Conservation (phyloP, 1,140 invertebrate genomes). For the Papilio polytes region DNA sequence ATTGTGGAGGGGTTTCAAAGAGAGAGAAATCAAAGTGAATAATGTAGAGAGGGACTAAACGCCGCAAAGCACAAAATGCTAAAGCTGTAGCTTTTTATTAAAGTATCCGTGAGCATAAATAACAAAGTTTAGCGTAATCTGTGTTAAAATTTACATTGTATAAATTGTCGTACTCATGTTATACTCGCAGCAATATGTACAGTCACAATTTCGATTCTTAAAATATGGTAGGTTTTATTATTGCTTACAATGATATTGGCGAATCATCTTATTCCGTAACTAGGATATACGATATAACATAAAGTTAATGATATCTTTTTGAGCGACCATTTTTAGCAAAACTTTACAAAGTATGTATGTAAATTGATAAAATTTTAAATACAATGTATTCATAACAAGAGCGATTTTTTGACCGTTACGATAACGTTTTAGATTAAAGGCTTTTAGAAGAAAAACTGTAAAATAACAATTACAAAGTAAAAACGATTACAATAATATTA, state of each 20-base stretch:
- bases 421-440: conserved; percentile 11
- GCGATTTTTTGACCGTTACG: conserved; percentile 12
- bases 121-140: background rate
- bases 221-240: conserved; percentile 64
- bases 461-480: conserved; percentile 15
- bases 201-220: conserved; percentile 50
- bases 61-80: conserved; percentile 1
- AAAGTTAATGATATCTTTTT: conserved; percentile 65
- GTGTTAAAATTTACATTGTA: conserved; percentile 34
- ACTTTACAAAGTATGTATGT: conserved; percentile 41
- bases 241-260: conserved; percentile 78
- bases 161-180: conserved; percentile 12
- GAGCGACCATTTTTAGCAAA: conserved; percentile 66
- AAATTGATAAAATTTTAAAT: conserved; percentile 38
- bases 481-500: background rate
- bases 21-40: background rate
- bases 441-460: conserved; percentile 12
- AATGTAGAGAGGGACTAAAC: conserved; percentile 13
- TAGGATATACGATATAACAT: conserved; percentile 62
- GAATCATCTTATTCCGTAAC: conserved; percentile 62
- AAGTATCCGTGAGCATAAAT: conserved; percentile 17
- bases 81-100: conserved; percentile 7
- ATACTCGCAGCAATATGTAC: conserved; percentile 42
- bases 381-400: conserved; percentile 1
- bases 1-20: background rate